Percentiles rank a stretch among this genome's conserved stretches.
These are phyloP conservation scores for Tachyglossus aculeatus DNA, from an alignment of 2,797 vertebrate species.

Conservation along the genomic window DNA sequence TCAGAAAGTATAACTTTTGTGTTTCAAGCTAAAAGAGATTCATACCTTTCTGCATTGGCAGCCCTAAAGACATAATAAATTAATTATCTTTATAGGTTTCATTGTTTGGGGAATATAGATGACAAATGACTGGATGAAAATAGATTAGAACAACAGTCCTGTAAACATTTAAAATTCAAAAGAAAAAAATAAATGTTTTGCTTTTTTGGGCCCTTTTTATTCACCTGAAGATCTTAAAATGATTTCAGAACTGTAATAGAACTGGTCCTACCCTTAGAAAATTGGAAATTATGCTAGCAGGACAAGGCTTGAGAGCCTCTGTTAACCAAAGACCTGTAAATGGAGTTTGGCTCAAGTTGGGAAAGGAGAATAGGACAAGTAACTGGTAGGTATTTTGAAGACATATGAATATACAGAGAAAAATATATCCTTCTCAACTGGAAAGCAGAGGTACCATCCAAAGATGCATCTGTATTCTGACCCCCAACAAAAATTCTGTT, in stretches of 20 bases:
- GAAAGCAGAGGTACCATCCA: no score
- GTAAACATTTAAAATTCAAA: not conserved
- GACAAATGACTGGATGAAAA: not conserved
- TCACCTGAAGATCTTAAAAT: not conserved
- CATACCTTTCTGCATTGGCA: fast-evolving
- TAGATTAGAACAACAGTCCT: not conserved
- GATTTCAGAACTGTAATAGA: not conserved
- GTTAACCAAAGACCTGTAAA: no score
- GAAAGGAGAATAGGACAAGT: no score
- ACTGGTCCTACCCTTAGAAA: not conserved
- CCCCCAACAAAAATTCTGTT: no score
- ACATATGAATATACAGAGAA: no score
- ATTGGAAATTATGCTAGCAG: not conserved
- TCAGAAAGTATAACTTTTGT: not conserved
- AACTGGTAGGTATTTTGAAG: no score
- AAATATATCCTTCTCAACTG: no score
- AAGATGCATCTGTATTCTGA: no score
- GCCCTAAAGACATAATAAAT: not conserved
- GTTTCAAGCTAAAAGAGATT: not conserved
- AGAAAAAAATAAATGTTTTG: not conserved
- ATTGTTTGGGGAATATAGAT: not conserved
- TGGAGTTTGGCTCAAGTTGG: no score
- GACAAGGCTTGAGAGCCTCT: no score
- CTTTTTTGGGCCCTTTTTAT: not conserved
- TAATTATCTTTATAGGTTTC: not conserved